Evolutionary conservation across 2,797 vertebrate species (phyloP), one percentile per base, ranked within the genome.

Genomic region (Phataginus tetradactyla): DNA sequence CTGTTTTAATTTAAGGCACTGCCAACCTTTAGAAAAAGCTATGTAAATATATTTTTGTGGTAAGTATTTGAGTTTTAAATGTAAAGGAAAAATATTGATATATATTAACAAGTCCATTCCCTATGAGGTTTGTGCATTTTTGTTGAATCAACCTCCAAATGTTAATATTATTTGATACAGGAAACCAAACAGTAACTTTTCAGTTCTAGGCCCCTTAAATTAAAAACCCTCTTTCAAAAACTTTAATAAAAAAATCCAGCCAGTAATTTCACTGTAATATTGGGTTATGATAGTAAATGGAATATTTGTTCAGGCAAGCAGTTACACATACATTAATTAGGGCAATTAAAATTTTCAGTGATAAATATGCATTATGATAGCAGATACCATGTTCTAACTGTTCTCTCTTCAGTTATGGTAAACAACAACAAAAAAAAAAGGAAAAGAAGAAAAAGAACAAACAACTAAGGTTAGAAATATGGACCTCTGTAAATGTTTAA

Each of bases 311-410:
- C 75, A 93, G 79, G 17, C 10, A 86, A 39, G 14, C 49, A 90
- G 71, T 66, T 88, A 78, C 34, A 91, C 29, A 72, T 63, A 83
- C 45, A 66, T 77, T 77, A 91, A 86, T 94, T 69, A 80, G 13
- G 74, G 57, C 64, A 79, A 90, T 69, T 89, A 32, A 72, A 61
- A 51, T 86, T 79, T 83, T 90, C 42, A 57, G 34, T 72, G 17
- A 96, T 89, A 89, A 89, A 61, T 29, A 72, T 27, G 1, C 14
- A 78, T 66, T 42, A 83, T 42, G 61, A 72, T 81, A 66, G 72
- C 29, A 93, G 69, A 85, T 75, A 87, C 15, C 15, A 86, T 12
- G 32, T 72, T 85, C 27, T 78, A 90, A 90, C 69, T 89, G 23
- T 81, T 96, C 49, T 87, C 51, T 20, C 39, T 66, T 93, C 14